phyloP scores from a whole-genome alignment of 2,797 vertebrate species.

The Cyclopterus lumpus region DNA sequence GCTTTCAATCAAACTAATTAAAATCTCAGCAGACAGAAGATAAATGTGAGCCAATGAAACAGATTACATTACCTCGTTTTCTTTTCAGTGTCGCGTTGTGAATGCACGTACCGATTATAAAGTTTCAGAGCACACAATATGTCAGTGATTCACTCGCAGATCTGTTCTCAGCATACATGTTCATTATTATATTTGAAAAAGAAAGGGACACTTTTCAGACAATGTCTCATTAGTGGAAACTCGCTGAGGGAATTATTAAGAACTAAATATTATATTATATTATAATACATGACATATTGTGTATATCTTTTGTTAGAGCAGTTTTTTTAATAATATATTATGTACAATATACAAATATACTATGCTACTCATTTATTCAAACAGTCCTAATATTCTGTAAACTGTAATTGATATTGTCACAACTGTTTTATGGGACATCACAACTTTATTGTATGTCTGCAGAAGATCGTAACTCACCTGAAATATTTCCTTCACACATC shows the following conservation, averaged over 20 bases:
- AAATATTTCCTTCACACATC: no score
- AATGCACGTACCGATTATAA: slow-evolving; percentile 45
- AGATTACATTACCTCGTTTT: slow-evolving; percentile 37
- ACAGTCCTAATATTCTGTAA: no score
- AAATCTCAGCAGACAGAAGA: slow-evolving; percentile 46
- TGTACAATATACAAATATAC: background rate
- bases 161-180: background rate
- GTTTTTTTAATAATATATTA: background rate
- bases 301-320: background rate
- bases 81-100: slow-evolving; percentile 28
- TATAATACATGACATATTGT: background rate
- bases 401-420: no score
- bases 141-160: background rate
- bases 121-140: slow-evolving; percentile 13
- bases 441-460: no score
- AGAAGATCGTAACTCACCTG: no score
- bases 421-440: no score
- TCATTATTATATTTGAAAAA: slow-evolving; percentile 28
- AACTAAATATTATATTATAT: background rate
- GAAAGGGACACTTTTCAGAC: slow-evolving; percentile 22
- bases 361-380: background rate
- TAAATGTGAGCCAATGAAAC: slow-evolving; percentile 35
- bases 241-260: background rate
- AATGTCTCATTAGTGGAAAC: slow-evolving; percentile 29
- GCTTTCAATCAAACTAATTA: slow-evolving; percentile 49